A percentile compares a stretch with the other conserved stretches of the same genome.
Conservation (phyloP, 2,113 vertebrate genomes). For the Myrmophylax atrothorax region DNA sequence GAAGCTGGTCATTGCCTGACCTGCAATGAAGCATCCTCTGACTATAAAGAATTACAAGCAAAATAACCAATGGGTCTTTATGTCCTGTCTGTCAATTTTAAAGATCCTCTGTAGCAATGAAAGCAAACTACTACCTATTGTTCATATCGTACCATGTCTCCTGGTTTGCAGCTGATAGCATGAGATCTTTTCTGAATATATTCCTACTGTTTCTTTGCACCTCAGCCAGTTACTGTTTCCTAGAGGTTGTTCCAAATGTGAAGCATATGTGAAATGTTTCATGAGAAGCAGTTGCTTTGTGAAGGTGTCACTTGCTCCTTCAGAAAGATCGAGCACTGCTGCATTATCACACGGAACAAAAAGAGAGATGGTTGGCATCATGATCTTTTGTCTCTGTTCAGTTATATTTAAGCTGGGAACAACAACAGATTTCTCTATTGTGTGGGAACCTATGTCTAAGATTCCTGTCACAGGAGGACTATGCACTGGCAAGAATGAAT, state of each 20-base stretch:
- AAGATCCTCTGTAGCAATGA: background rate
- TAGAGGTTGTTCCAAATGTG: background rate
- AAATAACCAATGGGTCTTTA: background rate
- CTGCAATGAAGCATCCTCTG: background rate
- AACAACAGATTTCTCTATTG: background rate
- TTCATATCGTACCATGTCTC: background rate
- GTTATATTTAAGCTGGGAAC: slow-evolving; percentile 36
- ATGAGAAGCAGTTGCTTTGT: background rate
- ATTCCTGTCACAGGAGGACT: background rate
- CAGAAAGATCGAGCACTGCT: background rate
- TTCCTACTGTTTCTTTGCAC: background rate
- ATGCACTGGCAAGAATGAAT: background rate
- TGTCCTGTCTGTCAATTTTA: background rate
- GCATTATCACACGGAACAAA: background rate
- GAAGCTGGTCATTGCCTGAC: background rate
- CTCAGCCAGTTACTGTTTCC: background rate
- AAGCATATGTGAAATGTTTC: background rate
- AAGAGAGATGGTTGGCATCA: background rate
- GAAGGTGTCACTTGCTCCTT: background rate
- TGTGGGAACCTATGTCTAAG: background rate
- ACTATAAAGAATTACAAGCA: background rate
- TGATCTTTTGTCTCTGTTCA: slow-evolving; percentile 2
- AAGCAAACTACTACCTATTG: background rate
- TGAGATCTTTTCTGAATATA: background rate
- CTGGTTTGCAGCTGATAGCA: background rate